Conservation (phyloP, 2,888 invertebrate species). For the Cephus pygmeus region DNA sequence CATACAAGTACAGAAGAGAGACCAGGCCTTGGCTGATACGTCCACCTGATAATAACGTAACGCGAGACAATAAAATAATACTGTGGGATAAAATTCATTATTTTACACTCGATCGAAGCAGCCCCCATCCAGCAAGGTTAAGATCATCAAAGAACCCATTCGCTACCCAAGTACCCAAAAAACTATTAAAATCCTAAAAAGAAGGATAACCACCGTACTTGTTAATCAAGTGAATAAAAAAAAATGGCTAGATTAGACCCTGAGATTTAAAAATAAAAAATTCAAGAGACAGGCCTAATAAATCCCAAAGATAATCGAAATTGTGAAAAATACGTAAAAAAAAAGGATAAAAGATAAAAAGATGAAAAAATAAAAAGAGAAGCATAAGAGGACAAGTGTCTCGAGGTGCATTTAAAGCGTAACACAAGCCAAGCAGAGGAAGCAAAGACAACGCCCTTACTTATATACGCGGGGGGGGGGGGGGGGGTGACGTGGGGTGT, state of each 20-base stretch:
- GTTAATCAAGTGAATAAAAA: neutral
- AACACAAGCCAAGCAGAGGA: constrained; percentile 32
- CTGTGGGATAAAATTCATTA: neutral
- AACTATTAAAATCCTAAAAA: neutral
- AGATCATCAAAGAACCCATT: neutral
- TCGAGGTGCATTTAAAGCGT: constrained; percentile 22
- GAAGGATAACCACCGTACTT: neutral
- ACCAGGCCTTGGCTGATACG: neutral
- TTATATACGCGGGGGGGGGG: constrained; percentile 42
- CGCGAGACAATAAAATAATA: neutral
- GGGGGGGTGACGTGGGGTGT: constrained; percentile 22
- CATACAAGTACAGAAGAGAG: neutral
- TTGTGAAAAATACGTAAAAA: neutral
- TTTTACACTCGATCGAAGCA: neutral
- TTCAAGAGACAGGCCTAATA: too few species aligned
- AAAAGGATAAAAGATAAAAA: too few species aligned
- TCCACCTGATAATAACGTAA: neutral
- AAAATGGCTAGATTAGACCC: neutral
- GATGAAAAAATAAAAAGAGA: neutral
- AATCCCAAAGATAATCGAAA: neutral
- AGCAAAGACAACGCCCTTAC: constrained; percentile 65
- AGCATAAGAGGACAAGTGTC: neutral
- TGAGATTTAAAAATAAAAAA: neutral
- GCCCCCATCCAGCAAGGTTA: neutral
- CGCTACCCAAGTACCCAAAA: neutral